A percentile compares a stretch with the other conserved stretches of the same genome.
Evolutionary conservation across 1,140 invertebrate species (phyloP).

Genomic region (Brachionus manjavacas): DNA sequence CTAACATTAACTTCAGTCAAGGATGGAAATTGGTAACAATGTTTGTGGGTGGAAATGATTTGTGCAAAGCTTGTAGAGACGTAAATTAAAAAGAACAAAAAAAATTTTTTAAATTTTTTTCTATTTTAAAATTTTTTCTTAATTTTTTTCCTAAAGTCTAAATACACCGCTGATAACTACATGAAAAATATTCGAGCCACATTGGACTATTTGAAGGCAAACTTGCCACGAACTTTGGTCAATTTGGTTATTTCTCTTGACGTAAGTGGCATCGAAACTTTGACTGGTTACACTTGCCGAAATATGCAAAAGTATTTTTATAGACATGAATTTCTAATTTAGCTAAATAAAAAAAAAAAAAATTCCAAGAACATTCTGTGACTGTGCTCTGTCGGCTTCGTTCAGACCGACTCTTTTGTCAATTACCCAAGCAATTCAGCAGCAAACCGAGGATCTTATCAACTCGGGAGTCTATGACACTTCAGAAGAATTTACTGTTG

Average conservation of each 20-base stretch:
- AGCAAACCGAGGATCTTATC: conserved; percentile 46
- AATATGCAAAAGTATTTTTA: conserved; percentile 28
- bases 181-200: conserved; percentile 64
- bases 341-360: too few relatives aligned
- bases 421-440: conserved; percentile 46
- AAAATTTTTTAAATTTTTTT: too few relatives aligned
- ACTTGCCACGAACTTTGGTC: conserved; percentile 69
- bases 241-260: conserved; percentile 70
- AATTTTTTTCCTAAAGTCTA: conserved; percentile 43
- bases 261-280: conserved; percentile 44
- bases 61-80: conserved; percentile 67
- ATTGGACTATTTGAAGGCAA: conserved; percentile 62
- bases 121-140: too few relatives aligned
- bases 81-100: conserved; percentile 34
- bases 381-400: conserved; percentile 3
- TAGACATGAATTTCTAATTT: not conserved
- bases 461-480: conserved; percentile 59
- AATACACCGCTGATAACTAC: conserved; percentile 60
- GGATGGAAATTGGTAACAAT: conserved; percentile 74
- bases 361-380: conserved; percentile 17
- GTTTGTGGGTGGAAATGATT: conserved; percentile 74
- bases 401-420: not conserved
- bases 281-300: conserved; percentile 2
- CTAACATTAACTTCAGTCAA: conserved; percentile 56
- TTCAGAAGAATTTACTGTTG: conserved; percentile 64